These are phyloP conservation scores for Gadopsis marmoratus DNA, from an alignment of 2,797 vertebrate genomes.

Conservation along the genomic window DNA sequence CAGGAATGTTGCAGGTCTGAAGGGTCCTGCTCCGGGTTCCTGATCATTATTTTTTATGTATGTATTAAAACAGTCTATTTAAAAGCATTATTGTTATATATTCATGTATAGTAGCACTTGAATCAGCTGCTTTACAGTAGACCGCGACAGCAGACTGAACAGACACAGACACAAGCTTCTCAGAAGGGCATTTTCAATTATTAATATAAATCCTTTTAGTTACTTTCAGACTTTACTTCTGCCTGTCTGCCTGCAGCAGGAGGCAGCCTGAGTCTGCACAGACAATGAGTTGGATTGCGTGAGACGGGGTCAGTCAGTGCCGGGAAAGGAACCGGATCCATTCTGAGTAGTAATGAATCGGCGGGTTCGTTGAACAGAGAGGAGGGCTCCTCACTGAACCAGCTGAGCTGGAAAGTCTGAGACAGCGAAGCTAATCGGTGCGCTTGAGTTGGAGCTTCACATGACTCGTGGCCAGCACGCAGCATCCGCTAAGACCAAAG, in stretches of 20 bases:
- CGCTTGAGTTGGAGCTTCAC: slow-evolving; percentile 30
- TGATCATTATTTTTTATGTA: neutral
- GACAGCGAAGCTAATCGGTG: slow-evolving; percentile 46
- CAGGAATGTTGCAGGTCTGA: neutral
- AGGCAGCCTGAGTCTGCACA: slow-evolving; percentile 22
- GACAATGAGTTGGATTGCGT: slow-evolving; percentile 12
- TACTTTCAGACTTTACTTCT: slow-evolving; percentile 28
- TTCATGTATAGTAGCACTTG: slow-evolving; percentile 12
- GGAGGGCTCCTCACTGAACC: slow-evolving; percentile 43
- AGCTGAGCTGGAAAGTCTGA: slow-evolving; percentile 54
- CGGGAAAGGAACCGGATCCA: slow-evolving; percentile 24
- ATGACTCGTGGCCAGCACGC: slow-evolving; percentile 38
- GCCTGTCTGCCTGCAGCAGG: slow-evolving; percentile 25
- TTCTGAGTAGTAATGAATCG: slow-evolving; percentile 27
- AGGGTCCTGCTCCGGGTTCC: slow-evolving; percentile 5
- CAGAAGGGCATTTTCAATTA: slow-evolving; percentile 35
- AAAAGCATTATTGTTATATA: neutral
- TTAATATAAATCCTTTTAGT: slow-evolving; percentile 49
- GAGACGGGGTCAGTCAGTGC: slow-evolving; percentile 22
- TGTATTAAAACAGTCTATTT: neutral
- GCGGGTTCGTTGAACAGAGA: slow-evolving; percentile 7
- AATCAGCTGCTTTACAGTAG: slow-evolving; percentile 34
- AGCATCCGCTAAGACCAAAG: slow-evolving; percentile 41
- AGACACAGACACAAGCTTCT: slow-evolving; percentile 32
- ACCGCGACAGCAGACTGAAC: neutral